Evolutionary conservation across 2,888 invertebrate species (phyloP).

Genomic region (Heliconius aoede): DNA sequence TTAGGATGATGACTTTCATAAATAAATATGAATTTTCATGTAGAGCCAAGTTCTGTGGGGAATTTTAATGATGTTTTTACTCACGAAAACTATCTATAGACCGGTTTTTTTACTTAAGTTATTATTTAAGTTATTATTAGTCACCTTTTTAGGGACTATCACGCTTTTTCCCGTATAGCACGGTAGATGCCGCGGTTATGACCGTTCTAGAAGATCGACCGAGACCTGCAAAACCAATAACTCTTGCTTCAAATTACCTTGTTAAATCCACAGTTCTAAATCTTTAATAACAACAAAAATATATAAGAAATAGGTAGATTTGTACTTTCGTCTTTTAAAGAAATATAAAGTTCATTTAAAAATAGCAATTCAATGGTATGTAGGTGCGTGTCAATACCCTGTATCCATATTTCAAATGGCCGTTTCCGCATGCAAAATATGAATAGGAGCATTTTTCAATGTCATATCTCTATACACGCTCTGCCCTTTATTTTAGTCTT

Average conservation of each 20-base stretch:
- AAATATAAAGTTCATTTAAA: neutral
- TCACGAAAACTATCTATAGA: neutral
- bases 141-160: too few relatives aligned
- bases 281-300: too few relatives aligned
- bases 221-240: too few relatives aligned
- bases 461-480: conserved; percentile 23
- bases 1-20: conserved; percentile 25
- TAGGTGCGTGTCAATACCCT: neutral
- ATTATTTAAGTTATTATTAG: neutral
- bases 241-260: too few relatives aligned
- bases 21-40: conserved; percentile 16
- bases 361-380: neutral
- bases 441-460: conserved; percentile 43
- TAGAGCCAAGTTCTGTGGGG: conserved; percentile 17
- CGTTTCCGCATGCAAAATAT: conserved; percentile 25
- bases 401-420: conserved; percentile 30
- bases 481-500: conserved; percentile 23
- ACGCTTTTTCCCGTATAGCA: too few relatives aligned
- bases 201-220: too few relatives aligned
- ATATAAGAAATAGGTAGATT: too few relatives aligned
- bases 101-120: neutral
- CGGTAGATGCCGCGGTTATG: too few relatives aligned
- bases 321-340: neutral
- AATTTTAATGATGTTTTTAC: conserved; percentile 25
- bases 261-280: too few relatives aligned